phyloP scores from a whole-genome alignment of 64 coral and sea anemone species.

The Montipora capricornis region DNA sequence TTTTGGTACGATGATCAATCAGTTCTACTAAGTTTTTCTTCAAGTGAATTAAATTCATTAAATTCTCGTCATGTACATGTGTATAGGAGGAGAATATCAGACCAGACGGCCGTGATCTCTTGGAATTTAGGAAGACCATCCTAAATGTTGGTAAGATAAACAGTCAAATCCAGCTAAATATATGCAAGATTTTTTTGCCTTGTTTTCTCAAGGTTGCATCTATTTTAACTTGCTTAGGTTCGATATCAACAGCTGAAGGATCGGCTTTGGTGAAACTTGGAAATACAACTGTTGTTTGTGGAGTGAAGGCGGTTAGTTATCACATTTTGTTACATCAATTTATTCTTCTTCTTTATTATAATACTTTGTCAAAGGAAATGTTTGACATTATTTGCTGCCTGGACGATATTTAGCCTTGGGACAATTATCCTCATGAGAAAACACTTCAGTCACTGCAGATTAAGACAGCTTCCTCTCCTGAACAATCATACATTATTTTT shows the following conservation, averaged over 20 bases:
- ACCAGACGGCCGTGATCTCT: conserved; percentile 87
- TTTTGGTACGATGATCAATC: conserved; percentile 73
- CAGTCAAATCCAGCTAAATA: background rate
- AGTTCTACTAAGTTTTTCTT: background rate
- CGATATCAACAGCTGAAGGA: conserved; percentile 95
- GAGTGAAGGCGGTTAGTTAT: conserved; percentile 92
- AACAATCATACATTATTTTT: too few species aligned
- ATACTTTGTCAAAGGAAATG: too few species aligned
- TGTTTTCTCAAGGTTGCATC: background rate
- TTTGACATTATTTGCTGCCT: too few species aligned
- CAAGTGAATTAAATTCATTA: too few species aligned
- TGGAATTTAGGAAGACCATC: conserved; percentile 89
- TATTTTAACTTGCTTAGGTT: conserved; percentile 61
- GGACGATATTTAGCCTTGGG: too few species aligned
- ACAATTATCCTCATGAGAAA: too few species aligned
- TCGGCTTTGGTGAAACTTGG: conserved; percentile 96
- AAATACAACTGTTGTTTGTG: conserved; percentile 95
- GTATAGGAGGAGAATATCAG: conserved; percentile 91
- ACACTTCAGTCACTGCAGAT: too few species aligned
- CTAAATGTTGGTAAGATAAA: conserved; percentile 90
- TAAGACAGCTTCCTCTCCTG: too few species aligned
- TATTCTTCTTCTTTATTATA: too few species aligned
- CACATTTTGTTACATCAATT: background rate
- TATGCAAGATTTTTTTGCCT: background rate
- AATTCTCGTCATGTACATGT: background rate